These are phyloP conservation scores for Megaleporinus macrocephalus DNA, from an alignment of 2,113 vertebrate genomes.

Conservation along the genomic window DNA sequence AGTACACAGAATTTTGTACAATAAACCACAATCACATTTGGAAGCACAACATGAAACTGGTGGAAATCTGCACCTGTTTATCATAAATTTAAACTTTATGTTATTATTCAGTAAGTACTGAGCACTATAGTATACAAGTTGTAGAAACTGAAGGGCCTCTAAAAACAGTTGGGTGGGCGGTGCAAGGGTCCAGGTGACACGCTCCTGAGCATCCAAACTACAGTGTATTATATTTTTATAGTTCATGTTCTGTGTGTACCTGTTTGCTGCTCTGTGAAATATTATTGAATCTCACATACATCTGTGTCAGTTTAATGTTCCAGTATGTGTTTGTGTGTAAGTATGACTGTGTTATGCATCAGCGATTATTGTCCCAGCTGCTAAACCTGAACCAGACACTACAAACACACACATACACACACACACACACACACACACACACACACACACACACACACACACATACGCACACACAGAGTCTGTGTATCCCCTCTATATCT, in stretches of 20 bases:
- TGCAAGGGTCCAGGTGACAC: neutral
- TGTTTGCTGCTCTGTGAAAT: conserved; percentile 25
- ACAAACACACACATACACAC: conserved; percentile 2
- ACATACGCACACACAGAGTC: neutral
- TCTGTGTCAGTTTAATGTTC: conserved; percentile 10
- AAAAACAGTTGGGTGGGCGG: neutral
- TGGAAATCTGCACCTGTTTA: too few species aligned
- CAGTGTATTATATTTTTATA: neutral
- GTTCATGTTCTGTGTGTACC: neutral
- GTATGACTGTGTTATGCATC: conserved; percentile 33
- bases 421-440: conserved; percentile 7
- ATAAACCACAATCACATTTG: too few species aligned
- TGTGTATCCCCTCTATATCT: neutral
- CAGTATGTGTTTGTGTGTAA: neutral
- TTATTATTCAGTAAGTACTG: neutral
- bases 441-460: conserved; percentile 8
- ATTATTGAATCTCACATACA: neutral
- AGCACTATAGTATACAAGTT: too few species aligned
- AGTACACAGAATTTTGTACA: neutral
- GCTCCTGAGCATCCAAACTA: neutral
- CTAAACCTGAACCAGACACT: conserved; percentile 41
- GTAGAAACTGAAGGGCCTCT: neutral
- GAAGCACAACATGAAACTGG: too few species aligned
- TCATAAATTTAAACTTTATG: too few species aligned
- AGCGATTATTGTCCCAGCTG: conserved; percentile 46